phyloP scores from a whole-genome alignment of 2,888 invertebrate genomes.

The Lithophane ornitopus region DNA sequence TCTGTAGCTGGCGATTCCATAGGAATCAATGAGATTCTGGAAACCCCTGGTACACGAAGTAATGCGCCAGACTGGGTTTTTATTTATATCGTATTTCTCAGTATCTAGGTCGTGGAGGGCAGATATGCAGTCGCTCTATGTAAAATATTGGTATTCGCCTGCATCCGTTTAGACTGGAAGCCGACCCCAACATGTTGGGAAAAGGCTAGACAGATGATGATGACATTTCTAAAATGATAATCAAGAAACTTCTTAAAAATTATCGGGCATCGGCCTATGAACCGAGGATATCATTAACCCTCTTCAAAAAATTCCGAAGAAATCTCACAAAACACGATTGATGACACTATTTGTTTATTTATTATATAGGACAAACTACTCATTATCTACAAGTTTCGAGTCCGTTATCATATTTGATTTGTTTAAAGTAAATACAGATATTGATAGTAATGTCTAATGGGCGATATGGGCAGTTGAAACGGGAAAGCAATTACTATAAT shows the following conservation, averaged over 20 bases:
- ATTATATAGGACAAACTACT: conserved; percentile 27
- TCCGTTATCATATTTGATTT: conserved; percentile 52
- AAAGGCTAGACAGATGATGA: too few species aligned
- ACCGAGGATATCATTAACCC: too few species aligned
- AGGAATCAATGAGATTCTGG: conserved; percentile 96
- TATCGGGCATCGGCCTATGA: not conserved
- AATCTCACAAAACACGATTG: not conserved
- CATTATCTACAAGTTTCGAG: conserved; percentile 1
- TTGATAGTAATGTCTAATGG: conserved; percentile 45
- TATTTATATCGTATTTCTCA: too few species aligned
- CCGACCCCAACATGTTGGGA: too few species aligned
- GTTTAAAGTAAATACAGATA: conserved; percentile 49
- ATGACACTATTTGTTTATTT: conserved; percentile 27
- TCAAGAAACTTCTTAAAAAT: not conserved
- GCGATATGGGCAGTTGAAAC: conserved; percentile 30
- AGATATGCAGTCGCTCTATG: too few species aligned
- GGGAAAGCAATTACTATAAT: conserved; percentile 34
- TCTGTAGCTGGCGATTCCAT: conserved; percentile 96
- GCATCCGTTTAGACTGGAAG: too few species aligned
- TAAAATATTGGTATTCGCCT: too few species aligned
- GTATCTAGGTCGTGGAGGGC: too few species aligned
- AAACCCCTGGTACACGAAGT: conserved; percentile 92
- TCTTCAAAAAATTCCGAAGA: conserved; percentile 3
- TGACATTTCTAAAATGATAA: not conserved
- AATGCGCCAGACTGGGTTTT: too few species aligned